These are phyloP conservation scores for Archilochus colubris DNA, from an alignment of 2,113 vertebrate species.

Conservation along the genomic window DNA sequence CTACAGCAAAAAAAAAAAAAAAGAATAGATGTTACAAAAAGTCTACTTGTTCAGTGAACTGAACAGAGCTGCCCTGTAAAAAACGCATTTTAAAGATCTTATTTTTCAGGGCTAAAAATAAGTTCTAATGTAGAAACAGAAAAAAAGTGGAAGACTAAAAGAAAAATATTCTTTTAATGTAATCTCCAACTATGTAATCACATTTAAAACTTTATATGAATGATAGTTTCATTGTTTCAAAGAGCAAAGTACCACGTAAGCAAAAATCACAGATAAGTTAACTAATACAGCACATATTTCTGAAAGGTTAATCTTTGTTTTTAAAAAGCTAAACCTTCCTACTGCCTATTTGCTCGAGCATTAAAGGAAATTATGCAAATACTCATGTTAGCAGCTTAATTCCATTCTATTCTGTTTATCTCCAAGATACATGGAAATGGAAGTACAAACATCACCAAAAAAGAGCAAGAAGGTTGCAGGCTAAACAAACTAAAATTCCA, in stretches of 20 bases:
- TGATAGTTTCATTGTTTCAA: conserved; percentile 36
- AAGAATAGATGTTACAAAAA: conserved; percentile 47
- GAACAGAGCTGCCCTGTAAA: conserved; percentile 48
- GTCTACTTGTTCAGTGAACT: conserved; percentile 37
- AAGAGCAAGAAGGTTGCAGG: background rate
- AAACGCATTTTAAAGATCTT: conserved; percentile 41
- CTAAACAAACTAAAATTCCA: conserved; percentile 25
- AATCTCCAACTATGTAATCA: conserved; percentile 56
- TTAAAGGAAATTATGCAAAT: background rate
- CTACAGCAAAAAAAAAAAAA: conserved; percentile 41
- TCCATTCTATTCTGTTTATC: background rate
- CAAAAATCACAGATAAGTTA: background rate
- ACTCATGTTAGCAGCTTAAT: background rate
- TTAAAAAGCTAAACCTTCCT: conserved; percentile 25
- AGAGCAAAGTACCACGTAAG: background rate
- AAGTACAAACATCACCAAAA: conserved; percentile 24
- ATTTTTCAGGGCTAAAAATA: conserved; percentile 58
- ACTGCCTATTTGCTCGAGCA: background rate
- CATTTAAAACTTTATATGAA: background rate
- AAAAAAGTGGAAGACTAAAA: background rate
- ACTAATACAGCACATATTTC: conserved; percentile 16
- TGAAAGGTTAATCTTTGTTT: conserved; percentile 54
- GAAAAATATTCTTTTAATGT: conserved; percentile 37
- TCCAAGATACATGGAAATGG: background rate
- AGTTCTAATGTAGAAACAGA: conserved; percentile 28